Conservation (phyloP, 1,140 invertebrate species). For the Drosophila grimshawi region DNA sequence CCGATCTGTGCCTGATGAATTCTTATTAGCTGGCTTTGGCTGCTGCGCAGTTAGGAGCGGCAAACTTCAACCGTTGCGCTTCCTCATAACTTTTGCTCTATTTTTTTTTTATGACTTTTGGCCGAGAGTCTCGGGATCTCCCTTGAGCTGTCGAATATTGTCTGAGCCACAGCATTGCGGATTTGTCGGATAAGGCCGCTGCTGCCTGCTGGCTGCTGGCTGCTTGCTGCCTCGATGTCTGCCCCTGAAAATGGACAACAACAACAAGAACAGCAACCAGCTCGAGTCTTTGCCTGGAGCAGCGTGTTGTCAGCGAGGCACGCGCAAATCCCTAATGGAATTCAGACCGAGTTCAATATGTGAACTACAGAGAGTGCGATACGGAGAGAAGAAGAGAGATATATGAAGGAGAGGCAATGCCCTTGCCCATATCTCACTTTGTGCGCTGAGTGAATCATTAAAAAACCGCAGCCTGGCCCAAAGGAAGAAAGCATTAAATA, state of each 20-base stretch:
- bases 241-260: slow-evolving; percentile 21
- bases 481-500: neutral
- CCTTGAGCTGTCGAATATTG: slow-evolving; percentile 56
- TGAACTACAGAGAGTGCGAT: slow-evolving; percentile 2
- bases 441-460: slow-evolving; percentile 46
- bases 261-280: slow-evolving; percentile 29
- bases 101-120: slow-evolving; percentile 51
- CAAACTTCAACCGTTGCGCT: slow-evolving; percentile 76
- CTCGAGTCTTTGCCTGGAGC: slow-evolving; percentile 1
- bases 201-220: neutral
- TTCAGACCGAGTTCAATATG: slow-evolving; percentile 27
- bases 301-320: slow-evolving; percentile 51
- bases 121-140: slow-evolving; percentile 57
- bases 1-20: slow-evolving; percentile 60
- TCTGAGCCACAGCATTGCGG: slow-evolving; percentile 32
- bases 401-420: neutral
- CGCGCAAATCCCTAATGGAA: slow-evolving; percentile 76
- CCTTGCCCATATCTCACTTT: slow-evolving; percentile 18
- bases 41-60: slow-evolving; percentile 53
- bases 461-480: slow-evolving; percentile 15
- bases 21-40: slow-evolving; percentile 75
- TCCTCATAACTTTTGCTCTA: slow-evolving; percentile 82
- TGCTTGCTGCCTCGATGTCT: slow-evolving; percentile 65
- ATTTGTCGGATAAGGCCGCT: slow-evolving; percentile 46
- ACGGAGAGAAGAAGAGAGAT: neutral